Conservation (phyloP, 2,113 vertebrate species). For the Chrysemys picta region DNA sequence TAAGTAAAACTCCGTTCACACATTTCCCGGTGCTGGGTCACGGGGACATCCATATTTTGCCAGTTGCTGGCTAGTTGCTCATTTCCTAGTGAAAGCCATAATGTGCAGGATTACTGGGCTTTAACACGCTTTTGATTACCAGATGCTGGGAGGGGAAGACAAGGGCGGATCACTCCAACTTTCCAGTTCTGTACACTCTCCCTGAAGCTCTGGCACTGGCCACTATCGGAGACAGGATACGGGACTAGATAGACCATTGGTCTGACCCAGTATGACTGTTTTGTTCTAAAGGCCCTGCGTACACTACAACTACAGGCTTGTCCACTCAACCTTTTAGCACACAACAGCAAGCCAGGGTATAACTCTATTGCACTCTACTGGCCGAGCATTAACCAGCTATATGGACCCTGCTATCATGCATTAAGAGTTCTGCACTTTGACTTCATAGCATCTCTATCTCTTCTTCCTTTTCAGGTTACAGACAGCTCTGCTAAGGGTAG, state of each 20-base stretch:
- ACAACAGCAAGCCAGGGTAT: neutral
- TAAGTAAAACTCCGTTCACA: neutral
- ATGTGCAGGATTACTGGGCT: neutral
- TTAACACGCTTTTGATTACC: neutral
- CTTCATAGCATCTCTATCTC: neutral
- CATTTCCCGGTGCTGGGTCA: neutral
- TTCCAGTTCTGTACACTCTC: neutral
- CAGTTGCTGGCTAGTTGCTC: neutral
- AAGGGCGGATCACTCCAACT: neutral
- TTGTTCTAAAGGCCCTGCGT: neutral
- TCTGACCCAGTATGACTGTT: neutral
- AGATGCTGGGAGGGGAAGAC: neutral
- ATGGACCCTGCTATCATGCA: neutral
- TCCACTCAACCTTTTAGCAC: neutral
- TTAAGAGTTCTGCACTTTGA: neutral
- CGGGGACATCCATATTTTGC: neutral
- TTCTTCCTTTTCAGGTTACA: neutral
- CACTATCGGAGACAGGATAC: neutral
- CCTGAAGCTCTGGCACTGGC: neutral
- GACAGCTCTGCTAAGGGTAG: neutral
- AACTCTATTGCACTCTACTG: neutral
- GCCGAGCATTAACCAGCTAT: neutral
- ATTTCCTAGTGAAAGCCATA: neutral
- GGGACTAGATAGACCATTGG: neutral
- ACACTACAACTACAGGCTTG: neutral